Evolutionary conservation across 2,797 vertebrate species (phyloP), one percentile per base, ranked within the genome.

Genomic region (Betta splendens): DNA sequence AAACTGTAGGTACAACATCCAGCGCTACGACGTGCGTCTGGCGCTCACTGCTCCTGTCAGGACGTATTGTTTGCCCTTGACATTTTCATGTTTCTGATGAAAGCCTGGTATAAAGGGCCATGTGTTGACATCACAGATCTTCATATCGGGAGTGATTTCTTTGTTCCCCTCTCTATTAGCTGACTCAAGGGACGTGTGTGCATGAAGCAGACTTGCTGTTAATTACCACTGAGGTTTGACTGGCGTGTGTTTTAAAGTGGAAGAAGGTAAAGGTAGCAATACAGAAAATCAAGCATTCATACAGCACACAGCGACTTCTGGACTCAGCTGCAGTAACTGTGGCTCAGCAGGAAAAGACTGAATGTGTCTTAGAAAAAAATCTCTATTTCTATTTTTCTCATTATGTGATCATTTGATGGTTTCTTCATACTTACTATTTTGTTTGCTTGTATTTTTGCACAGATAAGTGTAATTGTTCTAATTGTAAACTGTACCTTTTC

Each of bases 1-100:
- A 47, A 48, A 45, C 3, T n/a, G n/a, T n/a, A n/a, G n/a, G n/a
- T n/a, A n/a, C n/a, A n/a, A n/a, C n/a, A n/a, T n/a, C n/a, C n/a
- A n/a, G n/a, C n/a, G n/a, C n/a, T n/a, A n/a, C n/a, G n/a, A n/a
- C n/a, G n/a, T n/a, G n/a, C n/a, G n/a, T 47, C 28, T 16, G 43
- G 26, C 44, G 65, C 28, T 58, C 35, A 17, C 15, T 29, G 40
- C 48, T 73, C 31, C 35, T 74, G 60, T 65, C 47, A 58, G 51
- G 57, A 50, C 57, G 64, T 62, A 77, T 72, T 74, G 64, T 79
- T 77, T 85, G 82, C 79, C 83, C 83, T 86, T 87, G 85, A 84
- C 72, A 76, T 83, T 81, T 73, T 57, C 70, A 69, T 79, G 75
- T 65, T 36, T 66, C 65, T 72, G 72, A 84, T 85, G 66, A 89